Percentiles rank a stretch among this genome's conserved stretches.
phyloP scores from a whole-genome alignment of 2,888 invertebrate genomes.

The Scaptomyza polygonia region DNA sequence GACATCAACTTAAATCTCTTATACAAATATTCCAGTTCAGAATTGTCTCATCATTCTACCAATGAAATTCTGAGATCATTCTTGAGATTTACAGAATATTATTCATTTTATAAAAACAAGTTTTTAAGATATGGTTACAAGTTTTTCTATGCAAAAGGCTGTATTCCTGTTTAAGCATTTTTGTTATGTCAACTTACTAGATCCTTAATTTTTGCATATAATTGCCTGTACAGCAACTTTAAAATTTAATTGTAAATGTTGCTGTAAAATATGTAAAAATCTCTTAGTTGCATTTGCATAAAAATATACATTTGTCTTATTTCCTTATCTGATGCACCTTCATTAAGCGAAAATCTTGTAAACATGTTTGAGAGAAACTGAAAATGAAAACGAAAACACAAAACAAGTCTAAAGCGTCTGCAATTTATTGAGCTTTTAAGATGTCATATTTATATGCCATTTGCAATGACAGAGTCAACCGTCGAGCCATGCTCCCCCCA shows the following conservation, averaged over 20 bases:
- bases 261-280: not conserved
- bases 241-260: not conserved
- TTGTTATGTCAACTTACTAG: no score
- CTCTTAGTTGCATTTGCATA: not conserved
- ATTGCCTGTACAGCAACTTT: not conserved
- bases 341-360: not conserved
- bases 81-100: not conserved
- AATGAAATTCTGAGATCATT: constrained; percentile 36
- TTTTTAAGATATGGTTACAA: no score
- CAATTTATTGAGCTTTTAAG: constrained; percentile 46
- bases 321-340: not conserved
- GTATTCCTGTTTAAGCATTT: no score
- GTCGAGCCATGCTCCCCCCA: not conserved
- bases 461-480: constrained; percentile 9
- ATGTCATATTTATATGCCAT: constrained; percentile 57
- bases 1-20: constrained; percentile 36
- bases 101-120: not conserved
- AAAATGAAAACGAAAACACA: constrained; percentile 31
- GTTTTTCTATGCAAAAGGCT: not conserved
- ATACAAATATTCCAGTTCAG: not conserved
- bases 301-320: not conserved
- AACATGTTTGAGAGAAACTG: constrained; percentile 11
- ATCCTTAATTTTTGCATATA: no score
- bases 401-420: constrained; percentile 26
- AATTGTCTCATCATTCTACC: constrained; percentile 2